Base-by-base conservation (phyloP, 2,797 vertebrate genomes). In the Danio aesculapii region DNA sequence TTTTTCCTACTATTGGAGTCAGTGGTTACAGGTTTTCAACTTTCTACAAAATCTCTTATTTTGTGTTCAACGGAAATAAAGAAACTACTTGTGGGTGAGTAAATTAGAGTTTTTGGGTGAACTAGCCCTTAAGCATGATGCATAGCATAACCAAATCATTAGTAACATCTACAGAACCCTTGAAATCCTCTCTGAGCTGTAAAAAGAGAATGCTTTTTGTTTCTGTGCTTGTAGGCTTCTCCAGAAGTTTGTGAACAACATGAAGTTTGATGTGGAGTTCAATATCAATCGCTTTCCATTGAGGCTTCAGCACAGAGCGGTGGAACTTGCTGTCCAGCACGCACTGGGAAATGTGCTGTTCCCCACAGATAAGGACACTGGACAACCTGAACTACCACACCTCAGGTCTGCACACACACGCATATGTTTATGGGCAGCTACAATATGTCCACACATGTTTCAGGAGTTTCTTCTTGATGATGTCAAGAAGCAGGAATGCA, bases 241-340 rank as follows among this genome's bases (percentile, higher is more conserved):
- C 86, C 78, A 85, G 62, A 86, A 7, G 7, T 97, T 97, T 83
- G 84, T 95, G 81, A 62, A 85, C 14, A 94, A 95, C 6, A 90
- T 96, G 92, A 95, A 86, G 86, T 98, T 98, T 11, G 86, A 97
- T 0, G 96, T 99, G 88, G 95, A 95, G 85, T 99, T 99, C 83
- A 97, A 95, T n/a, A 89, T 97, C 90, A 97, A 86, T 90, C 95
- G 96, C 47, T 92, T 94, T 86, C 92, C 95, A 0, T 80, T 98
- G 88, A 95, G 82, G 79, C 88, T 96, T 41, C 95, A 97, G 89
- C 97, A 98, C 76, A 94, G 96, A 0, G 96, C 98, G 0, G 88
- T 92, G 59, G 84, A 86, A 6, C 83, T 98, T 88, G 95, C 94
- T 0, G 58, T 49, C 11, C 64, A 74, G 49, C 84, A 64, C 0